These are phyloP conservation scores for Dryocosmus kuriphilus DNA, from an alignment of 2,888 invertebrate genomes.

Conservation along the genomic window DNA sequence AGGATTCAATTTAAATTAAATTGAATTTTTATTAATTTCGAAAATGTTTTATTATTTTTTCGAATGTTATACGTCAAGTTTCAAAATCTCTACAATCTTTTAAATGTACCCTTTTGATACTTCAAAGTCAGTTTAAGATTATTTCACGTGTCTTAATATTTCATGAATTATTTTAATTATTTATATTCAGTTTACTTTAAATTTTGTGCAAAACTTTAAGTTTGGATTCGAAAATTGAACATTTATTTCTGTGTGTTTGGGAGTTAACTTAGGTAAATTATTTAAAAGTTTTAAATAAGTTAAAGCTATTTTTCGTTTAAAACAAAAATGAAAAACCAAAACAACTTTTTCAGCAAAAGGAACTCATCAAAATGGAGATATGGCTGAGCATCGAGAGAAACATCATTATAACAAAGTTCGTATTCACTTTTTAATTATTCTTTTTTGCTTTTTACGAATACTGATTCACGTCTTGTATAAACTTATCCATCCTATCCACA, in stretches of 20 bases:
- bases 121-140: too few relatives aligned
- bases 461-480: not conserved
- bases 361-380: constrained; percentile 88
- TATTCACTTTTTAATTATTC: constrained; percentile 51
- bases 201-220: not conserved
- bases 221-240: not conserved
- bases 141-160: too few relatives aligned
- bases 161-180: too few relatives aligned
- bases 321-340: not conserved
- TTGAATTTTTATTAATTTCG: not conserved
- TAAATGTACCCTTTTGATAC: too few relatives aligned
- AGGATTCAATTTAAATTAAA: not conserved
- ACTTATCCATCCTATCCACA: not conserved
- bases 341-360: constrained; percentile 78
- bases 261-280: not conserved
- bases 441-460: constrained; percentile 6
- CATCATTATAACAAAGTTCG: constrained; percentile 85
- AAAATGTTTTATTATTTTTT: not conserved
- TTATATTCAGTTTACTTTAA: constrained; percentile 24
- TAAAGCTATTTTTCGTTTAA: too few relatives aligned
- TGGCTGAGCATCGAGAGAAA: constrained; percentile 85
- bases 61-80: not conserved
- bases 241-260: not conserved
- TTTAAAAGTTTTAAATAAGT: too few relatives aligned
- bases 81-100: not conserved